Percentiles rank a stretch among this genome's conserved stretches.
These are phyloP conservation scores for Bursaphelenchus okinawaensis DNA, from an alignment of 2,888 invertebrate genomes.

Conservation along the genomic window DNA sequence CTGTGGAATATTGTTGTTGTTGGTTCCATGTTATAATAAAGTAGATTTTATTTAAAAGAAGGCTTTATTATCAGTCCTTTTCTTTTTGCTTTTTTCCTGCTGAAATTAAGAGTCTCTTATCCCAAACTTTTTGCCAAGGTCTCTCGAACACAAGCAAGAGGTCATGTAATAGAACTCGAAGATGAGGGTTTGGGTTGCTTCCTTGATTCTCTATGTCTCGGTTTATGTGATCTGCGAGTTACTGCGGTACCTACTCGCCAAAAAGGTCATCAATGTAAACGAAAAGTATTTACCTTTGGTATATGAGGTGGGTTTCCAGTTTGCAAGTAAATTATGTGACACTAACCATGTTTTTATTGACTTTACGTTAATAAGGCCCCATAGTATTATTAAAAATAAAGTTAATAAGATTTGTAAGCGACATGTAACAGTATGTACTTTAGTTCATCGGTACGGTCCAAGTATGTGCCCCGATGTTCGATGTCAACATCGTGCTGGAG, in stretches of 20 bases:
- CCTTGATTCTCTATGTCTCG: conserved; percentile 43
- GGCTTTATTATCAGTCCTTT: not conserved
- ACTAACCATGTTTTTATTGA: not conserved
- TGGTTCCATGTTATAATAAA: too few relatives aligned
- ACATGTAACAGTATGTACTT: conserved; percentile 12
- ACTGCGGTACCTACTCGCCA: conserved; percentile 33
- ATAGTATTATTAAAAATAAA: not conserved
- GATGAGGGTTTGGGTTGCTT: conserved; percentile 55
- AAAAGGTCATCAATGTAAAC: conserved; percentile 9
- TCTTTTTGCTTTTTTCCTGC: not conserved
- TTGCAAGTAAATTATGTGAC: conserved; percentile 1
- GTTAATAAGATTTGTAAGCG: not conserved
- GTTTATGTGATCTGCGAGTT: conserved; percentile 44
- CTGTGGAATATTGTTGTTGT: too few relatives aligned
- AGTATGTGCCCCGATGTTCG: conserved; percentile 57
- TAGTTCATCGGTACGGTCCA: conserved; percentile 56
- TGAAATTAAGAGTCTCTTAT: not conserved
- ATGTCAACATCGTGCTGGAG: conserved; percentile 54
- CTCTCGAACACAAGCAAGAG: not conserved
- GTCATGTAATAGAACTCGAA: not conserved
- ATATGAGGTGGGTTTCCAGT: conserved; percentile 26
- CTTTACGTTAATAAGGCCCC: too few relatives aligned
- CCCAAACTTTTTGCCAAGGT: not conserved
- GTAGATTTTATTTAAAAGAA: too few relatives aligned
- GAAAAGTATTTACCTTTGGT: conserved; percentile 23